These are phyloP conservation scores for Cephus cinctus DNA, from an alignment of 1,140 invertebrate genomes.

Conservation along the genomic window DNA sequence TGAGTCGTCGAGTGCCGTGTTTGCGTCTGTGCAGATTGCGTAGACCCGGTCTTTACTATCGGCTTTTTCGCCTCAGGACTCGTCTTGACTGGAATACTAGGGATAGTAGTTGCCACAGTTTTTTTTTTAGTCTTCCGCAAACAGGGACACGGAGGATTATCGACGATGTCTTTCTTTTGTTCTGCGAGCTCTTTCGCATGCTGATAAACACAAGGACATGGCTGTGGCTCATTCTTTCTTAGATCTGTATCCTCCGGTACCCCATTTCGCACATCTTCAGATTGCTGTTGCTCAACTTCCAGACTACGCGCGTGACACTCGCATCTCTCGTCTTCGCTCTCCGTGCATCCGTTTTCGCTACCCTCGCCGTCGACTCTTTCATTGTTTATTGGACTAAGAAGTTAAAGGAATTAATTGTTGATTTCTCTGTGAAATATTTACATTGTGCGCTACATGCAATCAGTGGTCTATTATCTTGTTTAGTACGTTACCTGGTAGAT, in stretches of 20 bases:
- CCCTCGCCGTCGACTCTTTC: constrained; percentile 5
- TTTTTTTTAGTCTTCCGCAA: constrained; percentile 37
- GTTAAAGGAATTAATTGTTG: not conserved
- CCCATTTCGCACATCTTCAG: not conserved
- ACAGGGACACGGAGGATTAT: constrained; percentile 44
- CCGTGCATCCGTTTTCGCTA: not conserved
- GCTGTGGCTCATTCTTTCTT: constrained; percentile 15
- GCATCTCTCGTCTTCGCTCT: constrained; percentile 19
- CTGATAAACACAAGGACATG: constrained; percentile 42
- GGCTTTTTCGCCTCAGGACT: constrained; percentile 1
- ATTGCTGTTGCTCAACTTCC: constrained; percentile 14
- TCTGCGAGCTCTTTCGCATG: constrained; percentile 40
- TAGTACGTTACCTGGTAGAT: too few relatives aligned
- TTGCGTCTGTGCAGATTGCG: constrained; percentile 35
- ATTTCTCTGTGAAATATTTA: too few relatives aligned
- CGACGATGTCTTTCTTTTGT: constrained; percentile 30
- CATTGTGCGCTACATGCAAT: too few relatives aligned
- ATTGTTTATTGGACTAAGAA: not conserved
- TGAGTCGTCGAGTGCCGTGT: constrained; percentile 52
- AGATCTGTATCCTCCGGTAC: not conserved
- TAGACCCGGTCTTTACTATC: not conserved
- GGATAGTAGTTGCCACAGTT: too few relatives aligned
- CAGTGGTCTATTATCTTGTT: too few relatives aligned
- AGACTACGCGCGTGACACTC: constrained; percentile 34
- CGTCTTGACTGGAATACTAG: constrained; percentile 6